Evolutionary conservation across 2,797 vertebrate species (phyloP).

Genomic region (Sciurus vulgaris): DNA sequence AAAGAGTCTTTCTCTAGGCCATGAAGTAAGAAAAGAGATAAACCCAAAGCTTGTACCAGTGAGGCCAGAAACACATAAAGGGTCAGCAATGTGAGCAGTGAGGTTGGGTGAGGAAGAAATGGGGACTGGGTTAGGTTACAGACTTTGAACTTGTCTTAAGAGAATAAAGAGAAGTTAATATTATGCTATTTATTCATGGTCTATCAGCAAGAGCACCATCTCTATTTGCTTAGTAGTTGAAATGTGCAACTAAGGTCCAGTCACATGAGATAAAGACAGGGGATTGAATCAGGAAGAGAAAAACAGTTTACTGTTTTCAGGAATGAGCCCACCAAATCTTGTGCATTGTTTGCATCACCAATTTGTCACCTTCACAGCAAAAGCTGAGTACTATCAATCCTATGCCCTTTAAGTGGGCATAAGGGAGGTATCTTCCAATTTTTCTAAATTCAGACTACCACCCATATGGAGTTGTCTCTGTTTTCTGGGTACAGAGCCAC

Average conservation of each 20-base stretch:
- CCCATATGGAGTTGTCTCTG: background rate
- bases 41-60: background rate
- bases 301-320: conserved; percentile 19
- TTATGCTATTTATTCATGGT: background rate
- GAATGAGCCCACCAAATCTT: background rate
- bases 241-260: background rate
- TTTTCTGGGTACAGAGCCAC: background rate
- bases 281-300: background rate
- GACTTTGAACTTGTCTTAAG: background rate
- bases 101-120: background rate
- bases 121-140: background rate
- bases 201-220: background rate
- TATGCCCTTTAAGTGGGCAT: background rate
- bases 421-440: background rate
- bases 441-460: background rate
- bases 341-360: background rate
- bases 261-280: background rate
- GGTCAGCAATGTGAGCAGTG: background rate
- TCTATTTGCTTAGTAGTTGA: conserved; percentile 25
- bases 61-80: background rate
- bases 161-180: background rate
- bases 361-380: background rate
- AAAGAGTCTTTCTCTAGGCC: background rate
- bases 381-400: background rate
- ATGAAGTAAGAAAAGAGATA: background rate